Conservation (phyloP, 2,113 vertebrate genomes). For the Pristiophorus japonicus region DNA sequence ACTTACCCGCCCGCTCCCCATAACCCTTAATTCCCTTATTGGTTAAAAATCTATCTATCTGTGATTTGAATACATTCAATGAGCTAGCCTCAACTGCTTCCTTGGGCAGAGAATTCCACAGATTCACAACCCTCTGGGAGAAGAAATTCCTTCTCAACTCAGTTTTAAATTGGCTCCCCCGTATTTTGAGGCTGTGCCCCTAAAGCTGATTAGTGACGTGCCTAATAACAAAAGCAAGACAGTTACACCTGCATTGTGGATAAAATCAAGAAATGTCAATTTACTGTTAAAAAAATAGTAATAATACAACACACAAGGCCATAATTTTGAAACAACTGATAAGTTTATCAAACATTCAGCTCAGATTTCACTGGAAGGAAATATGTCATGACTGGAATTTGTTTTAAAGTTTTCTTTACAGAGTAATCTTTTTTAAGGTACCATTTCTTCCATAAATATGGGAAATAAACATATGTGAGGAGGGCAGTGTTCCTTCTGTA, state of each 20-base stretch:
- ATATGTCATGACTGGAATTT: slow-evolving; percentile 28
- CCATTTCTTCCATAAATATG: background rate
- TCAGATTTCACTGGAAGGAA: slow-evolving; percentile 35
- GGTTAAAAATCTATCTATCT: too few species aligned
- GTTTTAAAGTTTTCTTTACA: slow-evolving; percentile 34
- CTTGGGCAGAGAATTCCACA: too few species aligned
- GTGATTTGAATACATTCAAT: too few species aligned
- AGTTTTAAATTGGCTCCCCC: too few species aligned
- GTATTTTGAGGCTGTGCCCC: too few species aligned
- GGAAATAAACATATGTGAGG: slow-evolving; percentile 2
- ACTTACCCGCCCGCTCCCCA: too few species aligned
- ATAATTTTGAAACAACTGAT: slow-evolving; percentile 34
- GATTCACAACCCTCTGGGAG: too few species aligned
- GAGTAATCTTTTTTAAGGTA: background rate
- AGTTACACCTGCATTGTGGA: background rate
- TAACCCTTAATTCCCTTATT: too few species aligned
- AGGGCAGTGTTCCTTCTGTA: slow-evolving; percentile 35
- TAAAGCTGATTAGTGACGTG: background rate
- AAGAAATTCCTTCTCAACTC: too few species aligned
- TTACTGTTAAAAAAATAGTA: background rate
- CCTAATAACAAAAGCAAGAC: background rate
- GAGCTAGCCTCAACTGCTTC: too few species aligned
- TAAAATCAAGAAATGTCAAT: background rate
- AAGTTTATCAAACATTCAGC: slow-evolving; percentile 37
- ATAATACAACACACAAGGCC: slow-evolving; percentile 28